Conservation (phyloP, 2,888 invertebrate genomes). For the Tachina grossa region DNA sequence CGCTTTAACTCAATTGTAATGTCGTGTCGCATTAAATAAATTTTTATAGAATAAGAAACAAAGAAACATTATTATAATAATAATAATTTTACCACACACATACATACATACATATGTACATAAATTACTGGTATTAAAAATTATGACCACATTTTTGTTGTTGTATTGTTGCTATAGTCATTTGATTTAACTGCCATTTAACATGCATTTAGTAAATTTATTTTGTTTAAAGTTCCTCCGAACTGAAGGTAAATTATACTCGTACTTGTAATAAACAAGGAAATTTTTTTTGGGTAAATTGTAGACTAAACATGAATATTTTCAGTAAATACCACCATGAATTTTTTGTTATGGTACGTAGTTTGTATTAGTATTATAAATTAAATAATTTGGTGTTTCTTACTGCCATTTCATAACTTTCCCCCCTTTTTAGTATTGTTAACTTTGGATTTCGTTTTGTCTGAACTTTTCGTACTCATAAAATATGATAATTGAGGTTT, state of each 20-base stretch:
- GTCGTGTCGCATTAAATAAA: slow-evolving; percentile 70
- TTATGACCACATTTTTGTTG: slow-evolving; percentile 18
- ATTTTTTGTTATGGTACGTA: neutral
- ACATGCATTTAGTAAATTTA: slow-evolving; percentile 69
- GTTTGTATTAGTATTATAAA: slow-evolving; percentile 4
- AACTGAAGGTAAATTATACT: slow-evolving; percentile 39
- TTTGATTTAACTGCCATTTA: slow-evolving; percentile 65
- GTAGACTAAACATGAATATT: slow-evolving; percentile 41
- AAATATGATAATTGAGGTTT: slow-evolving; percentile 63
- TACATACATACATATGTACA: slow-evolving; percentile 36
- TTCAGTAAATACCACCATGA: slow-evolving; percentile 48
- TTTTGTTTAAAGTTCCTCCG: slow-evolving; percentile 56
- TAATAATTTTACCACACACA: slow-evolving; percentile 41
- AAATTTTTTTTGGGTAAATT: slow-evolving; percentile 27
- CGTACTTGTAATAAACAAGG: slow-evolving; percentile 3
- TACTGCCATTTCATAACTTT: slow-evolving; percentile 23
- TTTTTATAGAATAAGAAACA: slow-evolving; percentile 58
- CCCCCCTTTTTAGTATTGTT: slow-evolving; percentile 28
- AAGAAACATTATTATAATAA: neutral
- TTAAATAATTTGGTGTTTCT: slow-evolving; percentile 24
- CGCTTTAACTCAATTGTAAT: slow-evolving; percentile 68
- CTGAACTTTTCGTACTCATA: neutral
- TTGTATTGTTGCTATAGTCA: slow-evolving; percentile 1
- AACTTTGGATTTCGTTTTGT: slow-evolving; percentile 35
- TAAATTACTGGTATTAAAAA: slow-evolving; percentile 30